phyloP scores from a whole-genome alignment of 2,797 vertebrate genomes.

The Nasua narica region DNA sequence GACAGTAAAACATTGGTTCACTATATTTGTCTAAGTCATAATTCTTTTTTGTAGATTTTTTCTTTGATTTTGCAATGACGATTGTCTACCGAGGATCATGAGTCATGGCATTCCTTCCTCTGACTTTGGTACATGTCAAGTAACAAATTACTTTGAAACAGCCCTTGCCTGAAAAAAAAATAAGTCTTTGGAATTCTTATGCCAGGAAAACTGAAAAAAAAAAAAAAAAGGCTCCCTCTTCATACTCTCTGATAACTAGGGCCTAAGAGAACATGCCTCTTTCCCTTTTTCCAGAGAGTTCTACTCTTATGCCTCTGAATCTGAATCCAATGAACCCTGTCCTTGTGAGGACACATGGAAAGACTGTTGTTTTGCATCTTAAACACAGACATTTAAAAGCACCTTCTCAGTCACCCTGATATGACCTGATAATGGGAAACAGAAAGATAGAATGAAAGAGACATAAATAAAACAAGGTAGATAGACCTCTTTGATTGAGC shows the following conservation, averaged over 20 bases:
- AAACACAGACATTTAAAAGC: neutral
- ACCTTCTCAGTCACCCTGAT: neutral
- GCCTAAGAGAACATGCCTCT: neutral
- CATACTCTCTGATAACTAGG: neutral
- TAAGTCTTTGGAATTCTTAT: neutral
- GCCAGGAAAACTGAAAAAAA: neutral
- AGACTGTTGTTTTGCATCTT: neutral
- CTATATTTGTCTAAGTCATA: neutral
- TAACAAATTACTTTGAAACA: neutral
- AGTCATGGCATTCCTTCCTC: neutral
- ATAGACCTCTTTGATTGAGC: neutral
- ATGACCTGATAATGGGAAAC: neutral
- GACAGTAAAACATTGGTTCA: neutral
- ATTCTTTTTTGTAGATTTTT: neutral
- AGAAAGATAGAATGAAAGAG: neutral
- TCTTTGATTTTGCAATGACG: neutral
- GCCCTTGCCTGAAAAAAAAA: neutral
- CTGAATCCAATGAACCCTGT: neutral
- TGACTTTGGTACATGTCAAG: neutral
- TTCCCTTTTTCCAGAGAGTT: neutral
- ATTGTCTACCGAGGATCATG: too few species aligned
- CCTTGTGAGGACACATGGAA: neutral
- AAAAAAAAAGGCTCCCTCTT: neutral
- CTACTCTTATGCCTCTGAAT: too few species aligned
- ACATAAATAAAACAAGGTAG: neutral